Conservation (phyloP, 2,113 vertebrate genomes). For the Corythaeola cristata region DNA sequence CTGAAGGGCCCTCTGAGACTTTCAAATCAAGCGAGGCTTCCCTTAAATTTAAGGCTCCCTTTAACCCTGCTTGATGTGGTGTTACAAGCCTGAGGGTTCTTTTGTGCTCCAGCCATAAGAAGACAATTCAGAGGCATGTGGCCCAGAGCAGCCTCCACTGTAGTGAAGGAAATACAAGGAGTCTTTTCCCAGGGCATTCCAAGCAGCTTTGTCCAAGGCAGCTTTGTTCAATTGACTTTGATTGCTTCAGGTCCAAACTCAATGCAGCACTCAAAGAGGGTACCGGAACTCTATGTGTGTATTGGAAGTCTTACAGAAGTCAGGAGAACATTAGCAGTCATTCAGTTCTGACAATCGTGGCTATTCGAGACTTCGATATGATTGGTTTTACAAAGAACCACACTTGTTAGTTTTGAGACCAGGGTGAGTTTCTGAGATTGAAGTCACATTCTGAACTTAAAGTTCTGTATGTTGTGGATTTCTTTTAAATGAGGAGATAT, state of each 20-base stretch:
- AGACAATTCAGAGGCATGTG: neutral
- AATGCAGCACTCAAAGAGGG: neutral
- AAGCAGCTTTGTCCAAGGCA: neutral
- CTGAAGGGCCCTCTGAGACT: neutral
- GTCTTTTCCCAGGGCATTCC: neutral
- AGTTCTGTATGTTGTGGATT: neutral
- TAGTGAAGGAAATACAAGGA: neutral
- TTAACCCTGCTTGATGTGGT: neutral
- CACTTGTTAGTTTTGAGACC: neutral
- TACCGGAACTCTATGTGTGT: neutral
- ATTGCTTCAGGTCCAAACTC: neutral
- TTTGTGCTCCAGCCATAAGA: neutral
- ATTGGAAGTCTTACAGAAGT: neutral
- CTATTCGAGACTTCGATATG: neutral
- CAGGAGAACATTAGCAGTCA: neutral
- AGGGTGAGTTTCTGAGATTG: neutral
- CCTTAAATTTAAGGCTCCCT: neutral
- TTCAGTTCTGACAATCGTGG: neutral
- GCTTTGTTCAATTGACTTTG: neutral
- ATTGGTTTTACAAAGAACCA: neutral
- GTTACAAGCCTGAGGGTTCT: neutral
- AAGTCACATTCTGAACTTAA: neutral
- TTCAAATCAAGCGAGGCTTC: neutral
- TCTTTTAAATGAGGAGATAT: neutral
- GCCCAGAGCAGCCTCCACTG: neutral